Conservation (phyloP, 1,140 invertebrate species). For the Hycleus phaleratus region DNA sequence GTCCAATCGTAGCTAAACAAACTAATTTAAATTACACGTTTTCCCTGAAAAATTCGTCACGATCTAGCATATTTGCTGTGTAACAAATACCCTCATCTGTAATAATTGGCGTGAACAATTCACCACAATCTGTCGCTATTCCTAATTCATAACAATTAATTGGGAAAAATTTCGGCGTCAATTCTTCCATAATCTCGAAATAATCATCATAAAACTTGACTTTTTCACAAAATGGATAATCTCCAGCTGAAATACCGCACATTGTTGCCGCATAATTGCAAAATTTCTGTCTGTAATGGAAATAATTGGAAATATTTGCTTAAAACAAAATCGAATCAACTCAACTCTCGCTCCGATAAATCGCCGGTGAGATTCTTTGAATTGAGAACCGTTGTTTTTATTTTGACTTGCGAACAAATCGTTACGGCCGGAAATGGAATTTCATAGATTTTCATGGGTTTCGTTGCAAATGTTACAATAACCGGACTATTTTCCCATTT, state of each 20-base stretch:
- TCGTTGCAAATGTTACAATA: conserved; percentile 46
- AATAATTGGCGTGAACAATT: conserved; percentile 11
- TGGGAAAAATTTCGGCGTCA: conserved; percentile 22
- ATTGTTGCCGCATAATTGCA: conserved; percentile 40
- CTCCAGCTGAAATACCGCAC: conserved; percentile 16
- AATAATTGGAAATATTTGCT: conserved; percentile 55
- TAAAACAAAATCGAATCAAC: conserved; percentile 36
- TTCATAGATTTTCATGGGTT: conserved; percentile 44
- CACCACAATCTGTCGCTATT: neutral
- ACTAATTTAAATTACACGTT: conserved; percentile 4
- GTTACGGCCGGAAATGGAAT: conserved; percentile 48
- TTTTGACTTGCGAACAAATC: conserved; percentile 43
- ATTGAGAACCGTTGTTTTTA: neutral
- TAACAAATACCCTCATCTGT: conserved; percentile 22
- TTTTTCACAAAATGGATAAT: no score
- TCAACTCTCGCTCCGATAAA: conserved; percentile 24
- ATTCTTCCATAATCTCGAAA: no score
- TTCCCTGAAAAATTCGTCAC: conserved; percentile 8
- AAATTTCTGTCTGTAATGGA: conserved; percentile 49
- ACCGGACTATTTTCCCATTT: conserved; percentile 47
- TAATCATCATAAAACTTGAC: no score
- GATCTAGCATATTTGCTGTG: conserved; percentile 18
- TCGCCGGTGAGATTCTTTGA: neutral
- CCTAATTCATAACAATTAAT: conserved; percentile 2
- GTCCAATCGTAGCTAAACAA: no score